A percentile compares a stretch with the other conserved stretches of the same genome.
Evolutionary conservation across 2,113 vertebrate species (phyloP).

Genomic region (Promerops cafer): DNA sequence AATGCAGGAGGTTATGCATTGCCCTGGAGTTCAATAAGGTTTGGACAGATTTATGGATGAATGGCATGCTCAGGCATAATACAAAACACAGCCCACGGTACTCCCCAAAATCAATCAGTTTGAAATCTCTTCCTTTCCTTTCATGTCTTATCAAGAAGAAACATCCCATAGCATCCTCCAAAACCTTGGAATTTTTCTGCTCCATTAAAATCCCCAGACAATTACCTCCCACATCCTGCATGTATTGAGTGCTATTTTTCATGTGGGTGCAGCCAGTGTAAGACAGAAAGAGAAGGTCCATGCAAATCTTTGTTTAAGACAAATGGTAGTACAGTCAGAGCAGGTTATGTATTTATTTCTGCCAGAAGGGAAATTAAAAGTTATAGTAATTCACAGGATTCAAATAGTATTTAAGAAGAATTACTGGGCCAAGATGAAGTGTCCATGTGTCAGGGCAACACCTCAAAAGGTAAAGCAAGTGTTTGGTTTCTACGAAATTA

Average conservation of each 20-base stretch:
- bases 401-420: background rate
- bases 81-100: slow-evolving; percentile 3
- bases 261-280: background rate
- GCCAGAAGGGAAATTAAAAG: background rate
- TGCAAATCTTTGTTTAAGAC: background rate
- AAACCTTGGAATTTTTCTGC: slow-evolving; percentile 49
- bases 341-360: background rate
- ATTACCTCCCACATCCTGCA: background rate
- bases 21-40: slow-evolving; percentile 30
- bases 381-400: background rate
- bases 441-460: slow-evolving; percentile 3
- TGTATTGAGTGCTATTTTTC: background rate
- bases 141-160: slow-evolving; percentile 53
- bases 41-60: slow-evolving; percentile 57
- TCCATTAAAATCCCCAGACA: slow-evolving; percentile 48
- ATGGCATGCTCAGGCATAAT: slow-evolving; percentile 43
- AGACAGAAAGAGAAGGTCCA: background rate
- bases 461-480: slow-evolving; percentile 11
- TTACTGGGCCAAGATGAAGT: background rate
- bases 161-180: background rate
- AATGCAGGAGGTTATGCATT: slow-evolving; percentile 45
- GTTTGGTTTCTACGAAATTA: slow-evolving; percentile 21
- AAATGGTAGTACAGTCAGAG: background rate
- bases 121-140: slow-evolving; percentile 49
- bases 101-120: slow-evolving; percentile 42